These are phyloP conservation scores for Venustaconcha ellipsiformis DNA, from an alignment of 1,140 invertebrate genomes.

Conservation along the genomic window DNA sequence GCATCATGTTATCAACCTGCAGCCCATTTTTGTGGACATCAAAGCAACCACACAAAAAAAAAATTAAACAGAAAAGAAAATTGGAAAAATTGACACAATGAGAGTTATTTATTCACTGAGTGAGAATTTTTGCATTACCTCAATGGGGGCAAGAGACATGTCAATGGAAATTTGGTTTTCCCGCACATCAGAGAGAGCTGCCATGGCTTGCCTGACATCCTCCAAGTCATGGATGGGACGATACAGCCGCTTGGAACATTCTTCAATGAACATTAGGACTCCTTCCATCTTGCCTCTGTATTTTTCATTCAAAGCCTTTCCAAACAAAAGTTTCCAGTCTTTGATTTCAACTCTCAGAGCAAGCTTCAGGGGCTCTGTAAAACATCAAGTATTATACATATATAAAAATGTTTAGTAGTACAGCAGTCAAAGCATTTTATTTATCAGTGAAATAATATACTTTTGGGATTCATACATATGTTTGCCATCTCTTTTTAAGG, in stretches of 20 bases:
- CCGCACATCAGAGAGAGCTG: conserved; percentile 90
- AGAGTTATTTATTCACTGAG: too few species aligned
- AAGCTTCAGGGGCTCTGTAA: conserved; percentile 85
- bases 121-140: conserved; percentile 69
- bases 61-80: too few species aligned
- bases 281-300: conserved; percentile 91
- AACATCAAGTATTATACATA: neutral
- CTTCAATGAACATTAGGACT: conserved; percentile 53
- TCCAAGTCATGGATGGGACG: conserved; percentile 89
- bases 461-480: too few species aligned
- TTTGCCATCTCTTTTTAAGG: too few species aligned
- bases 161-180: conserved; percentile 96
- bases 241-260: conserved; percentile 82
- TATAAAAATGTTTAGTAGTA: neutral
- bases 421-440: too few species aligned
- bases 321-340: conserved; percentile 85
- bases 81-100: too few species aligned
- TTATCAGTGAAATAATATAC: too few species aligned
- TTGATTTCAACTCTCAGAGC: conserved; percentile 87
- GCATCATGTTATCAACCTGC: too few species aligned
- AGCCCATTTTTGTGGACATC: too few species aligned
- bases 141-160: conserved; percentile 90
- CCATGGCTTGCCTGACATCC: conserved; percentile 91
- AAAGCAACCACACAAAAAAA: too few species aligned
- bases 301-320: conserved; percentile 90